Evolutionary conservation across 2,113 vertebrate genomes (phyloP).

Genomic region (Butastur rufipennis): DNA sequence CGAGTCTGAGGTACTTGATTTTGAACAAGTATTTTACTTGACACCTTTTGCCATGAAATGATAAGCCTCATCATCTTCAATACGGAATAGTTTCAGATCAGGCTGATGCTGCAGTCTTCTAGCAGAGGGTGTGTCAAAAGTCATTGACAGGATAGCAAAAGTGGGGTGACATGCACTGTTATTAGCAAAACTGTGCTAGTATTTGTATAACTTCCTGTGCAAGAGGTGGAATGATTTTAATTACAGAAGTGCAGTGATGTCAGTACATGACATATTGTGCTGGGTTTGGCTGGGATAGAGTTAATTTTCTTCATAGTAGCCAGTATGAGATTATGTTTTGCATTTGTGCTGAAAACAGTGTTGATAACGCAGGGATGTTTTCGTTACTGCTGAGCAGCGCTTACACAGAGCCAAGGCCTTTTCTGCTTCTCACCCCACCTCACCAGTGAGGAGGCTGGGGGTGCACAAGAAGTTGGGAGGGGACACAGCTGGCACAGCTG

Average conservation of each 20-base stretch:
- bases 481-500: too few relatives aligned
- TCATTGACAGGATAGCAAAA: background rate
- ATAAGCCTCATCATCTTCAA: background rate
- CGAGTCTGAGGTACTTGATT: background rate
- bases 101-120: background rate
- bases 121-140: background rate
- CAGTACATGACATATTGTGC: background rate
- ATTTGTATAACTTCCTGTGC: background rate
- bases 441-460: too few relatives aligned
- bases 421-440: too few relatives aligned
- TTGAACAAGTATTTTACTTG: background rate
- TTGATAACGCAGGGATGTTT: fast-evolving
- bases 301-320: too few relatives aligned
- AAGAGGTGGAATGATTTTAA: background rate
- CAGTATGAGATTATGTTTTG: too few relatives aligned
- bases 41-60: background rate
- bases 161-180: background rate
- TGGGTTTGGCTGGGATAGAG: too few relatives aligned
- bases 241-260: background rate
- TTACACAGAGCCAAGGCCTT: too few relatives aligned
- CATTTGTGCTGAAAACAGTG: too few relatives aligned
- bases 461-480: too few relatives aligned
- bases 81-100: background rate
- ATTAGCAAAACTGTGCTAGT: background rate
- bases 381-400: fast-evolving